phyloP scores from a whole-genome alignment of 2,888 invertebrate genomes.

The Nipponacmea schrenckii region DNA sequence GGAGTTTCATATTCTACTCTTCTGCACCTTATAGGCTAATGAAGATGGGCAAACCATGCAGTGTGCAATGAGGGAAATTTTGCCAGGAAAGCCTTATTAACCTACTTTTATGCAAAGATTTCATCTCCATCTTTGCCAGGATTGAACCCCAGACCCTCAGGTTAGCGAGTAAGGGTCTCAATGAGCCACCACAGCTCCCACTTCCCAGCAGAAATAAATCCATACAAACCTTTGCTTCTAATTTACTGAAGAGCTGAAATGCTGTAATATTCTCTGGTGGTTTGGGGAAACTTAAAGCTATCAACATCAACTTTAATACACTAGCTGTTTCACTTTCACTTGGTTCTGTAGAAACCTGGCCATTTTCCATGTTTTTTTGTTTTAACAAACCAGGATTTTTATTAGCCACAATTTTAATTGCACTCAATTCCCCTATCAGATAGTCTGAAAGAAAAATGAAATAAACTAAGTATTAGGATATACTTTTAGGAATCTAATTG shows the following conservation, averaged over 20 bases:
- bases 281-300: conserved; percentile 83
- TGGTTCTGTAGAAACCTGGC: conserved; percentile 70
- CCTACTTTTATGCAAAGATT: too few species aligned
- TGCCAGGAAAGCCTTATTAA: too few species aligned
- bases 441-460: conserved; percentile 76
- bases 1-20: too few species aligned
- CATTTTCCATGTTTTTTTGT: neutral
- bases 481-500: too few species aligned
- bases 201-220: neutral
- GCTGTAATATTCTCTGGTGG: conserved; percentile 86
- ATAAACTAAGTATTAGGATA: too few species aligned
- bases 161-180: too few species aligned
- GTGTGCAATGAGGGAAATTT: too few species aligned
- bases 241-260: conserved; percentile 81
- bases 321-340: conserved; percentile 85
- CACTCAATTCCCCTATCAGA: conserved; percentile 84
- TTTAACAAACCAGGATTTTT: conserved; percentile 73
- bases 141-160: too few species aligned
- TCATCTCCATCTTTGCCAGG: too few species aligned
- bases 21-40: too few species aligned
- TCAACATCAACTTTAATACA: conserved; percentile 81
- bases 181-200: too few species aligned
- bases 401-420: conserved; percentile 80
- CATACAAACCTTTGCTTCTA: conserved; percentile 75
- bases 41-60: too few species aligned